Conservation (phyloP, 2,888 invertebrate species). For the Girardia tigrina region DNA sequence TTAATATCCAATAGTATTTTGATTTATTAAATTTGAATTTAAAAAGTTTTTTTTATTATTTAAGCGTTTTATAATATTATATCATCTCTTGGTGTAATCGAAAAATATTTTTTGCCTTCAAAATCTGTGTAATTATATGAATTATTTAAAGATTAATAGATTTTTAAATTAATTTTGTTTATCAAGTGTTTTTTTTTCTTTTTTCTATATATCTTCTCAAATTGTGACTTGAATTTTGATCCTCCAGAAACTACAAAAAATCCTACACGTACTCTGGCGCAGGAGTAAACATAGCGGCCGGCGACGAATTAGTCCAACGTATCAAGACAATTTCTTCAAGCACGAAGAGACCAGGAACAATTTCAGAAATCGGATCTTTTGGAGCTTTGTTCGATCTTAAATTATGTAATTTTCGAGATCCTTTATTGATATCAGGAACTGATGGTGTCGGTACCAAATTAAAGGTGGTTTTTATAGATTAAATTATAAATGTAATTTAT, state of each 20-base stretch:
- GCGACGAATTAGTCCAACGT: conserved; percentile 64
- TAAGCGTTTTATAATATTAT: too few species aligned
- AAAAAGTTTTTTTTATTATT: too few species aligned
- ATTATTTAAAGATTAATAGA: too few species aligned
- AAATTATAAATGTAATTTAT: conserved; percentile 26
- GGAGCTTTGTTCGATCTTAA: conserved; percentile 74
- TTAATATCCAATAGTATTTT: too few species aligned
- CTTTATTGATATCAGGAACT: conserved; percentile 77
- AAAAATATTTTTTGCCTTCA: too few species aligned
- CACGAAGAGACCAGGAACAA: conserved; percentile 64
- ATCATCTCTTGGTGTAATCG: too few species aligned
- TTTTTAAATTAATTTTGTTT: too few species aligned
- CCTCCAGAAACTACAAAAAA: conserved; percentile 33
- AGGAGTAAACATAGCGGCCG: conserved; percentile 84
- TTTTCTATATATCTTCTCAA: too few species aligned
- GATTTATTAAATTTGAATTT: too few species aligned
- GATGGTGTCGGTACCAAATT: conserved; percentile 94
- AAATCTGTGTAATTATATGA: too few species aligned
- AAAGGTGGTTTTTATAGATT: conserved; percentile 56
- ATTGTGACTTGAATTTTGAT: too few species aligned
- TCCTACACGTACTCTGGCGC: conserved; percentile 63
- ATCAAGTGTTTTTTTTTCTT: too few species aligned
- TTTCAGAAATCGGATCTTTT: conserved; percentile 75
- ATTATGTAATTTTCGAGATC: conserved; percentile 64
- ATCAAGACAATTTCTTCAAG: conserved; percentile 69